Percentiles rank a stretch among this genome's conserved stretches.
Conservation (phyloP, 2,797 vertebrate genomes). For the Phaenicophaeus curvirostris region DNA sequence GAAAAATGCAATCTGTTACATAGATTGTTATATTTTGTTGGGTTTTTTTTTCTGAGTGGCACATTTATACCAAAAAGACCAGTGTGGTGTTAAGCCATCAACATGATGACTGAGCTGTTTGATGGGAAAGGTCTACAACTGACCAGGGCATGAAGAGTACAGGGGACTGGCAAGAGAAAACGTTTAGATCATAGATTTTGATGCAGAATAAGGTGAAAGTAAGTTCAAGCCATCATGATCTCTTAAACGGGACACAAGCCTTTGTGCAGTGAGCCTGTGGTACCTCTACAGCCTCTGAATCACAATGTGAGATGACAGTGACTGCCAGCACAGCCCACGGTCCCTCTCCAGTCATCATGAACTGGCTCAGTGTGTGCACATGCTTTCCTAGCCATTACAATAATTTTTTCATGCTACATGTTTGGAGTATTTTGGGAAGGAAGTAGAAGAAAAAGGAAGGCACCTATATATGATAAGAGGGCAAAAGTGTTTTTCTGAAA, state of each 20-base stretch:
- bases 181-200: not conserved
- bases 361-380: not conserved
- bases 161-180: not conserved
- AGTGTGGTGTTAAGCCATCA: not conserved
- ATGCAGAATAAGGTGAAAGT: not conserved
- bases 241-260: not conserved
- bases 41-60: not conserved
- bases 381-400: not conserved
- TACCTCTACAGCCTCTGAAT: not conserved
- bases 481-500: too few relatives aligned
- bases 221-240: not conserved
- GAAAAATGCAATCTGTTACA: not conserved
- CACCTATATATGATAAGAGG: not conserved
- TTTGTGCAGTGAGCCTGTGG: not conserved
- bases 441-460: not conserved
- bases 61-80: not conserved
- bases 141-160: not conserved
- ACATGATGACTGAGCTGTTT: not conserved
- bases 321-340: not conserved
- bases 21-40: not conserved
- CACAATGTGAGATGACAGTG: accelerated
- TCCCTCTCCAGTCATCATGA: not conserved
- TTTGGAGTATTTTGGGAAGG: not conserved
- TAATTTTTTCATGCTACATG: not conserved
- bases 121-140: not conserved